Base-by-base conservation (phyloP, 2,888 invertebrate species). In the Ptilodon capucinus region DNA sequence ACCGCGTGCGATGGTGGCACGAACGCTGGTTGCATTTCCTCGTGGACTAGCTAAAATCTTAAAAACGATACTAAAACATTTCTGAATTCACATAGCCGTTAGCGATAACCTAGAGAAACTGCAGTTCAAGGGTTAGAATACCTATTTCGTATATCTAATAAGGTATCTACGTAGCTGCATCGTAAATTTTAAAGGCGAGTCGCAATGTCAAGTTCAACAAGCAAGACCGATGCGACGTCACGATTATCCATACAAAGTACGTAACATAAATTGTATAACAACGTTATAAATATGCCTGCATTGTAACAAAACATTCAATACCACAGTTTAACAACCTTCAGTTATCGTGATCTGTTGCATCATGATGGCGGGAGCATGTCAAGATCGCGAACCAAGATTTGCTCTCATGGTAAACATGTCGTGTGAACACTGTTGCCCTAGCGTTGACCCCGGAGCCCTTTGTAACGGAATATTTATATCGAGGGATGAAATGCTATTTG, bases 381-480 rank as follows among this genome's bases (percentile, higher is more conserved):
- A 77, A 81, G 87, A 87, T 86, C 67, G 80, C 79, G 71, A 84
- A 71, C 74, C 55, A 50, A 77, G 83, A 84, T 85, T 76, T 38
- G 53, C 57, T 74, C 73, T 76, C 78, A 79, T 76, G 79, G 84
- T 72, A 81, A 85, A 83, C 81, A 78, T 77, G 76, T 81, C 75
- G 64, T 56, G 64, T 61, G 61, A 62, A 59, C 28, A 47, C 28
- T 41, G 47, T 44, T 64, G 68, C 62, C 67, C 71, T 66, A 61
- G 51, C 43, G 39, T 43, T 59, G 51, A 61, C 54, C 70, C 57
- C 54, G 54, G 50, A 56, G 61, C 66, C 65, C 64, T 67, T 28
- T 28, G n/a, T 70, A 74, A 68, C 72, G 71, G 71, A 45, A 40
- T 49, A 42, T 47, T n/a, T n/a, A n/a, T n/a, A n/a, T n/a, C n/a